Base-by-base conservation (phyloP, 1,140 invertebrate species). In the Drosophila watanabei region DNA sequence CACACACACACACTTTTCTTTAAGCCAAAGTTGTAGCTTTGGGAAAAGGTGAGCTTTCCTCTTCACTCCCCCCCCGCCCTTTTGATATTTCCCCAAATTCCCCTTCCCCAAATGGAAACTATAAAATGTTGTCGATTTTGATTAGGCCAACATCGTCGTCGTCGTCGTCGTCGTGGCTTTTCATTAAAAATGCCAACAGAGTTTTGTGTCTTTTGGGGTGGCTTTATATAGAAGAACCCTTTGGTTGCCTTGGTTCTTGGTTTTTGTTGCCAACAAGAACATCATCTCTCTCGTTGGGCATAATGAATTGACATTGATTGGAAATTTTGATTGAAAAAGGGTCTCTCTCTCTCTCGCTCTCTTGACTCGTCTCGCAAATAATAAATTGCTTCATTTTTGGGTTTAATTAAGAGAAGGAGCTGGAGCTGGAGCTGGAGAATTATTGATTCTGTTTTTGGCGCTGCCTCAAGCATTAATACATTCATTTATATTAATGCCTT, bases 231-330 rank as follows among this genome's bases (percentile, higher is more conserved):
- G 16, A 30, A n/a, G 56, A 46, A 18, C 16, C 5, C 33, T 48
- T 28, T n/a, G 62, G 84, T 87, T 87, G 80, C 84, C 84, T 83
- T 88, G 84, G 84, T 64, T 49, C 48, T 49, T 49, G 48, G 1
- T 62, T 72, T 79, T 59, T 14, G 37, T 3, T 49, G 46, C 14
- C 32, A 37, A 28, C 51, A 33, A 32, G 37, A 49, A 49, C 48
- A 49, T 49, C 35, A n/a, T 28, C 24, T 28, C 24, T 28, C 35
- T 66, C 33, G 54, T 57, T 57, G 64, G 64, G 76, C 82, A 90
- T 92, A 91, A 90, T 92, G 91, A 92, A 92, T 92, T 92, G 91
- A 92, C 91, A 92, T 92, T 92, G 91, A 92, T 92, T 92, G 91
- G 91, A 92, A 92, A 92, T 92, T 92, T 92, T 92, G 91, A 92